phyloP scores from a whole-genome alignment of 2,888 invertebrate species.

The Philereme transversata region DNA sequence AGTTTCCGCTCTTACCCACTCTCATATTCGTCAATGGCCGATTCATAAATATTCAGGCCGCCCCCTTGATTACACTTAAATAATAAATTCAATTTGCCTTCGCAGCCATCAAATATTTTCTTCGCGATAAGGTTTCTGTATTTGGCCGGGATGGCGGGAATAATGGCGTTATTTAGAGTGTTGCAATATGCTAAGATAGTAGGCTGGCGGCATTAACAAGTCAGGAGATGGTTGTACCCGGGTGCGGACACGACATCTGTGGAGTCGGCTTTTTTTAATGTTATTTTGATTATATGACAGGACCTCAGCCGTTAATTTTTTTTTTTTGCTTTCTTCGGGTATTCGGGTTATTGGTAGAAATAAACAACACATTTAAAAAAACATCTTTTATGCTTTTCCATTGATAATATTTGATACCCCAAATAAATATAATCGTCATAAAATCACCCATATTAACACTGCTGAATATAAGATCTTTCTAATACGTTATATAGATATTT shows the following conservation, averaged over 20 bases:
- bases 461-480: too few species aligned
- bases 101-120: conserved; percentile 76
- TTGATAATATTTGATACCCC: too few species aligned
- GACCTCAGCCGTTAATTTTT: too few species aligned
- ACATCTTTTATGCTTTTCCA: too few species aligned
- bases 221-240: conserved; percentile 78
- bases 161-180: conserved; percentile 81
- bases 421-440: too few species aligned
- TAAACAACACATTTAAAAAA: too few species aligned
- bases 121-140: conserved; percentile 71
- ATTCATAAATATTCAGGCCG: conserved; percentile 60
- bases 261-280: conserved; percentile 45
- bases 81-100: conserved; percentile 80
- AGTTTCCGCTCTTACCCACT: conserved; percentile 43
- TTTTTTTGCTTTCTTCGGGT: background rate
- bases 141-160: conserved; percentile 71
- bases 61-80: conserved; percentile 71
- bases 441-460: too few species aligned
- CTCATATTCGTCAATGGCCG: conserved; percentile 62
- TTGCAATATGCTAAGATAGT: conserved; percentile 84
- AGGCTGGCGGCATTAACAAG: conserved; percentile 81
- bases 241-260: conserved; percentile 42
- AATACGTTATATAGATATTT: too few species aligned
- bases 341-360: too few species aligned
- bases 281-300: too few species aligned